Conservation (phyloP, 2,888 invertebrate species). For the Fragum fragum region DNA sequence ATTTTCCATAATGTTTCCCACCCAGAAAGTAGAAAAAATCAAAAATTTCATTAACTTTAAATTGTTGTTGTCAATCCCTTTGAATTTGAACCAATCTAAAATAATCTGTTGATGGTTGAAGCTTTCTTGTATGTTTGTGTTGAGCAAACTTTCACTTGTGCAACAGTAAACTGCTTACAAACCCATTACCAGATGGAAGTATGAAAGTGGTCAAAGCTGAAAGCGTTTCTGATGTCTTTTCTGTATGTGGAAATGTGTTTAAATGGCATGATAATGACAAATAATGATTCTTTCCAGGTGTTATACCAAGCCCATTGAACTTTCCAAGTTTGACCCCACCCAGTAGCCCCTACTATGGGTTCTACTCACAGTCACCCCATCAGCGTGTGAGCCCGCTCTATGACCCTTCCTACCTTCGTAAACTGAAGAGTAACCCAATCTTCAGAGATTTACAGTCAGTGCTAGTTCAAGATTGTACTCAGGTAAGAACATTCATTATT, state of each 20-base stretch:
- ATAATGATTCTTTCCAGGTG: conserved; percentile 29
- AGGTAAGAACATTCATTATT: conserved; percentile 52
- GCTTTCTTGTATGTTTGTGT: no score
- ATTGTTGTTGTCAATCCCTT: no score
- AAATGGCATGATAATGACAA: no score
- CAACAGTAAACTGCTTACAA: no score
- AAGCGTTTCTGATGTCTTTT: not conserved
- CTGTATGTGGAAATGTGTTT: not conserved
- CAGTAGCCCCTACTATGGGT: conserved; percentile 54
- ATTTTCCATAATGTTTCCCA: no score
- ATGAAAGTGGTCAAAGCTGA: not conserved
- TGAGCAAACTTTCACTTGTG: no score
- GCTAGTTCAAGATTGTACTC: conserved; percentile 73
- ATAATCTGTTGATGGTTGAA: no score
- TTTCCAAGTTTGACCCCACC: conserved; percentile 65
- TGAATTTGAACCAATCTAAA: no score
- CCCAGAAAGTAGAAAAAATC: no score
- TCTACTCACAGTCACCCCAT: conserved; percentile 48
- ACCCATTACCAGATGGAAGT: no score
- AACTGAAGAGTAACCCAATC: conserved; percentile 76
- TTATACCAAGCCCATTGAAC: conserved; percentile 52
- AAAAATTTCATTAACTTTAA: no score
- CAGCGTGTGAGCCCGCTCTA: conserved; percentile 48
- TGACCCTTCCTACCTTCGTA: conserved; percentile 64
- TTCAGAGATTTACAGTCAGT: conserved; percentile 75